Percentiles rank a stretch among this genome's conserved stretches.
These are phyloP conservation scores for Drosophila algonquin DNA, from an alignment of 2,888 invertebrate species.

Conservation along the genomic window DNA sequence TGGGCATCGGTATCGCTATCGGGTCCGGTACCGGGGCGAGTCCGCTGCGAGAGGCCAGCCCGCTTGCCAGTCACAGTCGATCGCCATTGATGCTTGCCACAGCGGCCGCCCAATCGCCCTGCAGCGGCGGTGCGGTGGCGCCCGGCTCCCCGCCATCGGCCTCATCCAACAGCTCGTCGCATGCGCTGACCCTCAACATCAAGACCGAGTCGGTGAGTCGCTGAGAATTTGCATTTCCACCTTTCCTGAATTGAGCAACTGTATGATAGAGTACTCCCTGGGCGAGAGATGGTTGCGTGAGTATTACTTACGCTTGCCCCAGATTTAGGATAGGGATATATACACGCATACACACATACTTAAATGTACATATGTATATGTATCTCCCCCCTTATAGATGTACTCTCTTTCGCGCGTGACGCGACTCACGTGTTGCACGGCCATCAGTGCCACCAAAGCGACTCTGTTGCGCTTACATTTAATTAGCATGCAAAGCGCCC, in stretches of 20 bases:
- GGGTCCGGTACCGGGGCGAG: conserved; percentile 37
- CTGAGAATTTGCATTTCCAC: conserved; percentile 30
- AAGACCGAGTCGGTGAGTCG: conserved; percentile 82
- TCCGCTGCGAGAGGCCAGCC: conserved; percentile 51
- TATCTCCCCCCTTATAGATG: neutral
- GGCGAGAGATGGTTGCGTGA: neutral
- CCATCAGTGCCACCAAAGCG: conserved; percentile 25
- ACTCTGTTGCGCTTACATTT: conserved; percentile 44
- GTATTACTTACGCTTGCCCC: neutral
- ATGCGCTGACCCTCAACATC: conserved; percentile 78
- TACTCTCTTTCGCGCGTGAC: neutral
- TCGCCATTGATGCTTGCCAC: conserved; percentile 40
- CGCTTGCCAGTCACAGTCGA: conserved; percentile 46
- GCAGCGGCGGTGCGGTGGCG: conserved; percentile 45
- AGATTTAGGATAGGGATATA: neutral
- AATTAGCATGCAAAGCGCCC: conserved; percentile 65
- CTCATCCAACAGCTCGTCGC: conserved; percentile 60
- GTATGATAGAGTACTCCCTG: conserved; percentile 3
- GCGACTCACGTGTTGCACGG: conserved; percentile 23
- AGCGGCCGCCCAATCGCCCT: conserved; percentile 55
- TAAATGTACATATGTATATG: no score
- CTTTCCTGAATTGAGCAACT: conserved; percentile 62
- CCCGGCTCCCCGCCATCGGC: conserved; percentile 54
- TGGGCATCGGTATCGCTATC: conserved; percentile 48
- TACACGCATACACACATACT: no score